phyloP scores from a whole-genome alignment of 2,113 vertebrate genomes.

The Varanus salvator region DNA sequence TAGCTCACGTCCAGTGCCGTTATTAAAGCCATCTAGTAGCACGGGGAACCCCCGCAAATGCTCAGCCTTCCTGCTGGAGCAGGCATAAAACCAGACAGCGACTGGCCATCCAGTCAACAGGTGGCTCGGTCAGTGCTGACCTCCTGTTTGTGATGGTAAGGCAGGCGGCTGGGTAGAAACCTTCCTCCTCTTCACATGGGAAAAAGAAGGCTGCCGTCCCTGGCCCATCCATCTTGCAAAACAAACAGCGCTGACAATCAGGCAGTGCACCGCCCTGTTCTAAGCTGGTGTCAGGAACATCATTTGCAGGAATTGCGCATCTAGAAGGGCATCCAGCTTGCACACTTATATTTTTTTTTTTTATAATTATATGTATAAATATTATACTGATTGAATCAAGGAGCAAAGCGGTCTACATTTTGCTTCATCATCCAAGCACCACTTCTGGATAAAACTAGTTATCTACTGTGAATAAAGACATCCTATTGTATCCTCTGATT shows the following conservation, averaged over 20 bases:
- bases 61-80: not conserved
- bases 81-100: not conserved
- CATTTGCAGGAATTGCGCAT: not conserved
- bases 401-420: not conserved
- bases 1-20: too few species aligned
- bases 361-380: not conserved
- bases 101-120: not conserved
- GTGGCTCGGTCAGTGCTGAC: not conserved
- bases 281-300: not conserved
- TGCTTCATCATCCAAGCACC: not conserved
- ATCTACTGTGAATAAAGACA: not conserved
- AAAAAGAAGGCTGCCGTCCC: not conserved
- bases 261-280: not conserved
- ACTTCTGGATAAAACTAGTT: not conserved
- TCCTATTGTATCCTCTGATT: too few species aligned
- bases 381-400: not conserved
- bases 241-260: not conserved
- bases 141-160: not conserved
- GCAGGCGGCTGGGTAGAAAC: not conserved
- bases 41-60: not conserved
- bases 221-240: not conserved
- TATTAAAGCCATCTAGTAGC: not conserved
- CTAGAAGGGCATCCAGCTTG: too few species aligned
- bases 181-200: not conserved
- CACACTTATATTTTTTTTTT: too few species aligned